These are phyloP conservation scores for Chlorodrepanis virens DNA, from an alignment of 2,113 vertebrate species.

Conservation along the genomic window DNA sequence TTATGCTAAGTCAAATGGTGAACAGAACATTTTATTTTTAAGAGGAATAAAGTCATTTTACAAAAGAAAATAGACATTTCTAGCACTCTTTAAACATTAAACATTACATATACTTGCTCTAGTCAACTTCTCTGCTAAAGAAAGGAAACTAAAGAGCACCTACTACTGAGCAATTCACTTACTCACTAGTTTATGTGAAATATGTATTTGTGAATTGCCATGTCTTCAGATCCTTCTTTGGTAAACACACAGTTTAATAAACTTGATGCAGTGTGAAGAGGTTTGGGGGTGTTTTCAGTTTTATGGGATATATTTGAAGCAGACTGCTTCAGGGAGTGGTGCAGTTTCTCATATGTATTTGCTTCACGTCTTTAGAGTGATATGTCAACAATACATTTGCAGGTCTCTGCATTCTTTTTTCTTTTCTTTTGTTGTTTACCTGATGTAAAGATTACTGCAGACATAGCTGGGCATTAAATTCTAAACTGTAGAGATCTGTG, in stretches of 20 bases:
- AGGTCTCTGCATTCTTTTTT: not conserved
- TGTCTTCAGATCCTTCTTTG: not conserved
- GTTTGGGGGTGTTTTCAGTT: not conserved
- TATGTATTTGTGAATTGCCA: not conserved
- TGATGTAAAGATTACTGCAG: not conserved
- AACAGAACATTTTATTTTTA: not conserved
- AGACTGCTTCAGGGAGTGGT: not conserved
- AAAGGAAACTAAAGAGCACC: not conserved
- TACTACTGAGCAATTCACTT: not conserved
- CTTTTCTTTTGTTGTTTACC: not conserved
- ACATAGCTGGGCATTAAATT: not conserved
- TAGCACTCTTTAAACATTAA: not conserved
- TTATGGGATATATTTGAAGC: not conserved
- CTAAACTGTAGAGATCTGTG: not conserved
- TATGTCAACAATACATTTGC: not conserved
- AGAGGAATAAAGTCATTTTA: not conserved
- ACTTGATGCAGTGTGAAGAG: not conserved
- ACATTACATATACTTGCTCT: not conserved
- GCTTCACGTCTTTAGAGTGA: not conserved
- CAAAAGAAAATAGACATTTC: not conserved
- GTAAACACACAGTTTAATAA: not conserved
- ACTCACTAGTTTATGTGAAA: not conserved
- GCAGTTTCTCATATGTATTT: not conserved
- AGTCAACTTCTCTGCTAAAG: not conserved
- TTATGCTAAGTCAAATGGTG: not conserved